Evolutionary conservation across 2,113 vertebrate species (phyloP).

Genomic region (Gadus macrocephalus): DNA sequence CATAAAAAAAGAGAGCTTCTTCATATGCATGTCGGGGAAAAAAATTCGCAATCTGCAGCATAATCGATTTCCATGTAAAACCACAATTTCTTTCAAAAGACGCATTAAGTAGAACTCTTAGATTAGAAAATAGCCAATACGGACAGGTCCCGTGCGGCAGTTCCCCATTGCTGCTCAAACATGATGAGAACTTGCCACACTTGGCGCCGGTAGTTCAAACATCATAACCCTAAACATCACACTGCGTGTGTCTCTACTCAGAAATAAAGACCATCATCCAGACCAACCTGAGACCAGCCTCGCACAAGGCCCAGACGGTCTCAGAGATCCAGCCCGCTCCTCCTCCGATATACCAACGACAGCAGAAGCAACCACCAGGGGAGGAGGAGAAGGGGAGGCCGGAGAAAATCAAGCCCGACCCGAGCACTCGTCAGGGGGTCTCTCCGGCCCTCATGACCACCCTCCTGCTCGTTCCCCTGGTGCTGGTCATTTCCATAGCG

Average conservation of each 20-base stretch:
- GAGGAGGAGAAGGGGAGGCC: conserved; percentile 61
- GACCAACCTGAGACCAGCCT: conserved; percentile 71
- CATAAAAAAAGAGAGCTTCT: too few species aligned
- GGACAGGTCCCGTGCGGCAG: too few species aligned
- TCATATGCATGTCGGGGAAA: too few species aligned
- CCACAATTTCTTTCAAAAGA: too few species aligned
- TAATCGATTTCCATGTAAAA: too few species aligned
- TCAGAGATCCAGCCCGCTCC: conserved; percentile 25
- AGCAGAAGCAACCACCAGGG: conserved; percentile 9
- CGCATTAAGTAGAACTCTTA: too few species aligned
- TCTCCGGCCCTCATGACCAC: conserved; percentile 83
- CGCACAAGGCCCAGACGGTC: conserved; percentile 39
- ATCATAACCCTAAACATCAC: not conserved
- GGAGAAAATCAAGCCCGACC: conserved; percentile 62
- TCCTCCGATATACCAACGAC: not conserved
- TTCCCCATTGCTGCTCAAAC: too few species aligned
- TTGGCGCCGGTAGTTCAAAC: too few species aligned
- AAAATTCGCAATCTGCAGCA: too few species aligned
- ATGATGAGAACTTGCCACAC: too few species aligned
- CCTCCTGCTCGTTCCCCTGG: conserved; percentile 83
- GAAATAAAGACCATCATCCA: conserved; percentile 80
- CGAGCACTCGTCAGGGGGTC: conserved; percentile 65
- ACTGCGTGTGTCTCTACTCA: conserved; percentile 45
- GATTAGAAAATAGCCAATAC: too few species aligned
- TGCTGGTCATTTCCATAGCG: conserved; percentile 78